Base-by-base conservation (phyloP, 2,797 vertebrate species). In the Melanotaenia nigrans region DNA sequence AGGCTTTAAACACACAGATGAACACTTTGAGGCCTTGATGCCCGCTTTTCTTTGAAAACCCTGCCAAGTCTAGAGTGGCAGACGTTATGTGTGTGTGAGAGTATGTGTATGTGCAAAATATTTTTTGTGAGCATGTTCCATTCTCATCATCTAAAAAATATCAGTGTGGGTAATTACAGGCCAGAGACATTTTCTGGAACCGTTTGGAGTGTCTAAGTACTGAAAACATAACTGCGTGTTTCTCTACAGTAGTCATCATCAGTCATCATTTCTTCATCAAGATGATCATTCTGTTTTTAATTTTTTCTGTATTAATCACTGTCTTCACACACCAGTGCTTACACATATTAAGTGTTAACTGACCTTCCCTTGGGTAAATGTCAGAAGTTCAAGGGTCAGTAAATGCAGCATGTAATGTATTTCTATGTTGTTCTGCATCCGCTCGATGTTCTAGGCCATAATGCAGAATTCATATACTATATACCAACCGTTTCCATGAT, bases 151-250 rank as follows among this genome's bases (percentile, higher is more conserved):
- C 71, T 77, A 77, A 90, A 86, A 86, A 64, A 82, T 88, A 84
- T 90, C 87, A 81, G 67, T 71, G 71, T 81, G 78, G 75, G 70
- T 85, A 90, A 88, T 89, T 84, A 84, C 70, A 88, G 84, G 76
- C 75, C 70, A 84, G 60, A 85, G 85, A 87, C 80, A 71, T 85
- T 81, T 79, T 85, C 82, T 86, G 79, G 73, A 89, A 82, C 77
- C 64, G 77, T 70, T 81, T 75, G 63, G 70, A 83, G 67, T 68
- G 77, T 87, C 75, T 75, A 73, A 76, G 70, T 71, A 63, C 63
- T 71, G 72, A 70, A 78, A 73, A 80, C 18, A 12, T 49, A 78
- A 32, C 42, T 45, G 65, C 57, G 20, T 73, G 57, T 63, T 79
- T 79, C 32, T 80, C 22, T 61, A 47, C 42, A 72, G 45, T 56